Conservation (phyloP, 2,888 invertebrate genomes). For the Malthinus flaveolus region DNA sequence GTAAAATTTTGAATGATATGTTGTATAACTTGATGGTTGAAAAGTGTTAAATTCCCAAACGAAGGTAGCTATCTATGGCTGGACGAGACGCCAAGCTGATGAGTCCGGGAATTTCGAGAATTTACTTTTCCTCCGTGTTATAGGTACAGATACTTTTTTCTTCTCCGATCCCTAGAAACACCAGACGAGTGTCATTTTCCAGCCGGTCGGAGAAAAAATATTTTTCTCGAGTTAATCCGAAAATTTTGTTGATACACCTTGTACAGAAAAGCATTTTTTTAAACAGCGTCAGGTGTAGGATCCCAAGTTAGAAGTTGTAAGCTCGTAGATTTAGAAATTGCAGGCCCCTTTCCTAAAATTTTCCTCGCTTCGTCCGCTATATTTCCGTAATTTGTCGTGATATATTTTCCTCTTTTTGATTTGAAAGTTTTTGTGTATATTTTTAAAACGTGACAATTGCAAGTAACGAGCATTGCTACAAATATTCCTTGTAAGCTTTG, state of each 20-base stretch:
- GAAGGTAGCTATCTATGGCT: too few relatives aligned
- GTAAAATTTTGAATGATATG: too few relatives aligned
- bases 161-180: too few relatives aligned
- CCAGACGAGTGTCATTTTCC: too few relatives aligned
- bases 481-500: constrained; percentile 63
- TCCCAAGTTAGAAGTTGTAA: constrained; percentile 55
- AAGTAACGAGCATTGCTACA: constrained; percentile 65
- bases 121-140: too few relatives aligned
- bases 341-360: constrained; percentile 37
- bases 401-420: constrained; percentile 39
- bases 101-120: too few relatives aligned
- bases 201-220: too few relatives aligned
- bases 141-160: background rate
- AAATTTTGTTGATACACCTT: background rate
- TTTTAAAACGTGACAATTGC: constrained; percentile 61
- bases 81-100: too few relatives aligned
- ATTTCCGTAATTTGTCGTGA: constrained; percentile 39
- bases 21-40: too few relatives aligned
- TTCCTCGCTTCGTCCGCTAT: constrained; percentile 36
- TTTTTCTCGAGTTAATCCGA: background rate
- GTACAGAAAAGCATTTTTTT: constrained; percentile 27
- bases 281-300: constrained; percentile 53
- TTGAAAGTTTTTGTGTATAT: constrained; percentile 50
- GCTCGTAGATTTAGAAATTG: constrained; percentile 51
- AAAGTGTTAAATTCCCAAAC: too few relatives aligned